These are phyloP conservation scores for Antheraea pernyi DNA, from an alignment of 1,140 invertebrate species.

Conservation along the genomic window DNA sequence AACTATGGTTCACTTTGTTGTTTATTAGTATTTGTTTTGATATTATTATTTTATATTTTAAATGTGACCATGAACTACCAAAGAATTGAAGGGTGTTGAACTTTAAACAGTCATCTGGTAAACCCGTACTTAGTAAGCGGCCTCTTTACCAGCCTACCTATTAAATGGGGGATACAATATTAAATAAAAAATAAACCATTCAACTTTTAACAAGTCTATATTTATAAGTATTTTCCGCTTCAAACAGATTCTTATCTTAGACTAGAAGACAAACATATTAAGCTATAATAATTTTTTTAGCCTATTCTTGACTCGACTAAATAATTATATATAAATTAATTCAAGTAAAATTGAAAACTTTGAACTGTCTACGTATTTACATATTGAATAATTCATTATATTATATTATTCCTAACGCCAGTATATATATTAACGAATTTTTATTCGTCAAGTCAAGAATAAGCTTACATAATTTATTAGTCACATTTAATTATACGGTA, in stretches of 20 bases:
- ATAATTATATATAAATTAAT: not conserved
- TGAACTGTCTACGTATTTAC: not conserved
- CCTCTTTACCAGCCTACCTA: not conserved
- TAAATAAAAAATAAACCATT: not conserved
- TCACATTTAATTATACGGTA: conserved; percentile 19
- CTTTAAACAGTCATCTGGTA: too few relatives aligned
- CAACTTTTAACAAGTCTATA: conserved; percentile 9
- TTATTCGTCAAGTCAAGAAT: not conserved
- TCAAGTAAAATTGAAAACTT: not conserved
- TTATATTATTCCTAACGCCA: not conserved
- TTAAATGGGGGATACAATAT: not conserved
- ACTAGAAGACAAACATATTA: conserved; percentile 25
- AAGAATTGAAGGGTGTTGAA: too few relatives aligned
- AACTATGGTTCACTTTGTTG: too few relatives aligned
- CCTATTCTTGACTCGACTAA: not conserved
- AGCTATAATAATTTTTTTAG: conserved; percentile 5
- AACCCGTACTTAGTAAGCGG: not conserved
- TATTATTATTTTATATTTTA: too few relatives aligned
- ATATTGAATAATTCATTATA: conserved; percentile 3
- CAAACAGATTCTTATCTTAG: conserved; percentile 19
- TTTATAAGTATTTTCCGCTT: conserved; percentile 25
- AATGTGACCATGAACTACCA: too few relatives aligned
- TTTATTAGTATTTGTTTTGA: too few relatives aligned
- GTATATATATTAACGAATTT: not conserved
- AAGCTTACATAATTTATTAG: conserved; percentile 5